A percentile compares a stretch with the other conserved stretches of the same genome.
These are phyloP conservation scores for Origma solitaria DNA, from an alignment of 2,113 vertebrate genomes.

Conservation along the genomic window DNA sequence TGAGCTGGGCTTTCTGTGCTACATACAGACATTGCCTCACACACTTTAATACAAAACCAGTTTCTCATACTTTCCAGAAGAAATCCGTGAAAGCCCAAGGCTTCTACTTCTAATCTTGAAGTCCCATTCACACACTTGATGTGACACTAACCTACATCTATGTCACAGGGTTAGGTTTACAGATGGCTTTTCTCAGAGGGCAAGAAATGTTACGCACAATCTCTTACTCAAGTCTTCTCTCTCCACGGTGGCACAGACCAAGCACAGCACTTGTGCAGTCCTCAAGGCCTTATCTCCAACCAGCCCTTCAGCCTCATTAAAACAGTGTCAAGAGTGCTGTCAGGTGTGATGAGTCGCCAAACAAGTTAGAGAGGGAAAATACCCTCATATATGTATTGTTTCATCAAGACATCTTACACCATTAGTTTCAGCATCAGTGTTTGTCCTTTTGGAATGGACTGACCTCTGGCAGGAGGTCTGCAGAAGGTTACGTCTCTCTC, in stretches of 20 bases:
- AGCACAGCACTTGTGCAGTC: rapidly evolving
- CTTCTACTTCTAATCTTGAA: background rate
- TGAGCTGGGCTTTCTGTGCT: background rate
- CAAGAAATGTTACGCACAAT: rapidly evolving
- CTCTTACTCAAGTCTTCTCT: background rate
- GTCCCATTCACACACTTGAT: background rate
- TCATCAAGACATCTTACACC: background rate
- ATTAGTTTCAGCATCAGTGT: background rate
- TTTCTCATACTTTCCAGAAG: background rate
- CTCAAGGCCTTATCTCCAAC: background rate
- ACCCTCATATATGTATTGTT: background rate
- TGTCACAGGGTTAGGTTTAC: background rate
- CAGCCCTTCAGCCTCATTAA: background rate
- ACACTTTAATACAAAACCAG: background rate
- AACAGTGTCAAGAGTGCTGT: background rate
- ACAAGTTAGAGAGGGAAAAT: background rate
- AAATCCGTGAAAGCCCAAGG: background rate
- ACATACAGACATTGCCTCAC: background rate
- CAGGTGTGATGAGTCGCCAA: background rate
- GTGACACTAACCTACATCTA: background rate
- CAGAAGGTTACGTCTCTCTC: background rate
- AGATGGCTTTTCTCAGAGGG: background rate
- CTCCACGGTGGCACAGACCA: background rate
- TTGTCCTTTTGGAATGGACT: background rate
- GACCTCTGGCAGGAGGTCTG: background rate